Conservation (phyloP, 2,888 invertebrate genomes). For the Minunthozetes semirufus region DNA sequence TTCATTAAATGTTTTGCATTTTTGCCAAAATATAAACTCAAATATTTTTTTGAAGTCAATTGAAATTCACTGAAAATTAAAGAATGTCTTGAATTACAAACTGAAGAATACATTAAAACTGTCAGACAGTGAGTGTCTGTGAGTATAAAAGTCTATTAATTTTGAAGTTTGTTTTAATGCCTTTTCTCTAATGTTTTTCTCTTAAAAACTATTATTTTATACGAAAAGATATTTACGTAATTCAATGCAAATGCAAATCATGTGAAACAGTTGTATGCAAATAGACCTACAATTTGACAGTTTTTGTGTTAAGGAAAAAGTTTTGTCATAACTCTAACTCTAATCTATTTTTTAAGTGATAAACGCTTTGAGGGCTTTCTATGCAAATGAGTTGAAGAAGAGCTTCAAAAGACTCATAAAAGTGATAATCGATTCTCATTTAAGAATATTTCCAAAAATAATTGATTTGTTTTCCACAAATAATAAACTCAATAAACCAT, state of each 20-base stretch:
- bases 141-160: background rate
- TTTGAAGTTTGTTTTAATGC: background rate
- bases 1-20: too few species aligned
- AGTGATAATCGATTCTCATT: background rate
- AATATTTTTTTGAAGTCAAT: too few species aligned
- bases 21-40: too few species aligned
- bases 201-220: background rate
- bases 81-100: too few species aligned
- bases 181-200: background rate
- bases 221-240: background rate
- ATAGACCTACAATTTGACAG: background rate
- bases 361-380: background rate
- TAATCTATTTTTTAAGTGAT: slow-evolving; percentile 10
- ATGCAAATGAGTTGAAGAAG: background rate
- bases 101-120: too few species aligned
- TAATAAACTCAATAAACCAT: background rate
- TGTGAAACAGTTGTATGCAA: background rate
- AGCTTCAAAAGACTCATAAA: background rate
- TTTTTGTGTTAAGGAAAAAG: background rate
- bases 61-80: too few species aligned
- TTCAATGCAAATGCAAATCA: background rate
- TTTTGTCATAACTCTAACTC: background rate
- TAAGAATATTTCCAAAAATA: background rate
- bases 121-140: too few species aligned
- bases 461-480: background rate